Evolutionary conservation across 1,140 invertebrate species (phyloP), one percentile per base, ranked within the genome.

Genomic region (Galendromus occidentalis): DNA sequence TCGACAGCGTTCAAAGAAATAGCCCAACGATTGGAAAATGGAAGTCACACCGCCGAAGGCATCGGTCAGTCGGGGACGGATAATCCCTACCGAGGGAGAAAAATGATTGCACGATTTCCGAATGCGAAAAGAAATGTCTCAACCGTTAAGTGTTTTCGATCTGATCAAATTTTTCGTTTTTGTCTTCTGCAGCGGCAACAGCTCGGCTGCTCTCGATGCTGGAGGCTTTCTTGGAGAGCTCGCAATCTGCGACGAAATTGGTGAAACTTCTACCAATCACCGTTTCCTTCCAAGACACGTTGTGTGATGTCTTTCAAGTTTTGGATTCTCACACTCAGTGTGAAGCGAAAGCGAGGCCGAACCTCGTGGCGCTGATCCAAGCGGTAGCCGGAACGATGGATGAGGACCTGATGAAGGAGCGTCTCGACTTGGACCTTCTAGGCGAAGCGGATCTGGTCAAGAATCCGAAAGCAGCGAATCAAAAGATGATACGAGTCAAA

Each of bases 401-500:
- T 67, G 86, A 91, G 68, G 83, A 85, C 73, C 76, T 95, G 67
- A 76, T 94, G 25, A 93, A 94, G 72, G 92, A 96, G 76, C 78
- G 91, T 69, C 75, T 96, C 69, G 92, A 97, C 76, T 87, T 90
- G 73, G 92, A 97, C 68, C 91, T 88, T 0, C 77, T 94, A 20
- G 87, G 90, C 75, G 89, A 91, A 78, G 84, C 87, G 63, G 87
- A 88, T n/a, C 85, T 90, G 47, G 79, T 96, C n/a, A 87, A 86
- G 70, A 89, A 89, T 73, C 86, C 86, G 73, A 86, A 85, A 71
- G 71, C 71, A n/a, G 95, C 93, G 77, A 87, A 90, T 74, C 90
- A 88, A 65, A 95, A 93, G 78, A 95, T 94, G 77, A 95, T 97
- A 70, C 95, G 94, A 83, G 85, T 93, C 18, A 97, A 96, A 79